phyloP scores from a whole-genome alignment of 1,140 invertebrate genomes.

The Ditylenchus dipsaci region DNA sequence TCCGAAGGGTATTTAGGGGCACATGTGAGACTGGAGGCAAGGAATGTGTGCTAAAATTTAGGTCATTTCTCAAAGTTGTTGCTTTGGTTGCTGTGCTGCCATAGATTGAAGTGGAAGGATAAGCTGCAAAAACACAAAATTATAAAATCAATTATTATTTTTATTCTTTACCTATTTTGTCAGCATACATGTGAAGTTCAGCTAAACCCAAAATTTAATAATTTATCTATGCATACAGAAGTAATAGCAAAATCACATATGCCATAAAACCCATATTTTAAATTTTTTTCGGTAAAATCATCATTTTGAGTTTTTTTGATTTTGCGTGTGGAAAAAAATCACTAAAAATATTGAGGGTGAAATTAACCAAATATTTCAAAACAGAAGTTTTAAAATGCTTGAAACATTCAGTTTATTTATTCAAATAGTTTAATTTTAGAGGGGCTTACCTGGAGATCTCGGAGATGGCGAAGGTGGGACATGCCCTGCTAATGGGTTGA shows the following conservation, averaged over 20 bases:
- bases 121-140: neutral
- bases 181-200: neutral
- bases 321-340: no score
- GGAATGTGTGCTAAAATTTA: conserved; percentile 9
- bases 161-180: conserved; percentile 1
- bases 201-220: no score
- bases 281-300: no score
- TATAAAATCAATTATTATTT: neutral
- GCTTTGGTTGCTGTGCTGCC: neutral
- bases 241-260: no score
- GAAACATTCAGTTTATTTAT: no score
- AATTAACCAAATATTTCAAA: no score
- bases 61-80: neutral
- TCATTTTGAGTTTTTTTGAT: no score
- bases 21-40: conserved; percentile 3
- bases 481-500: neutral
- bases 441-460: neutral
- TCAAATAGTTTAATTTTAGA: no score
- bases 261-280: no score
- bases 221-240: no score
- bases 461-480: neutral
- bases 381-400: no score
- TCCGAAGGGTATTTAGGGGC: neutral
- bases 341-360: no score
- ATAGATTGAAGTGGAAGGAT: neutral